Conservation (phyloP, 2,113 vertebrate species). For the Pteronura brasiliensis region DNA sequence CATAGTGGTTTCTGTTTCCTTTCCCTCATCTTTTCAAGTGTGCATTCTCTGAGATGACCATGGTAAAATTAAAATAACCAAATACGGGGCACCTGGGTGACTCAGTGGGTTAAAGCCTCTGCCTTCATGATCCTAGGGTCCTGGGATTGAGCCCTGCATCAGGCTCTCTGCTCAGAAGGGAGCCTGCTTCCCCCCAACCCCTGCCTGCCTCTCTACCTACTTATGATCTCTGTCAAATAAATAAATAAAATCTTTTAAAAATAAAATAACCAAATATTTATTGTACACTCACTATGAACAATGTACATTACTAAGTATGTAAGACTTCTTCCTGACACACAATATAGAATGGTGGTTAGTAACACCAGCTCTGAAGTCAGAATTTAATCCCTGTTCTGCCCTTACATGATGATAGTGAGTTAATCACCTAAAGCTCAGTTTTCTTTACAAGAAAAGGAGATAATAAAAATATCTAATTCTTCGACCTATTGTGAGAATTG, state of each 20-base stretch:
- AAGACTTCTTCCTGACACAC: background rate
- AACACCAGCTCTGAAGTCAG: background rate
- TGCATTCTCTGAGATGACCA: background rate
- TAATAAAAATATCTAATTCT: background rate
- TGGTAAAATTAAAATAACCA: background rate
- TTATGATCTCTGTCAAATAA: too few relatives aligned
- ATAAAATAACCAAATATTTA: background rate
- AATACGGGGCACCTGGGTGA: background rate
- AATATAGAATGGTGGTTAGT: background rate
- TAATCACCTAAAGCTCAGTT: background rate
- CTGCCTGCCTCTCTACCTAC: too few relatives aligned
- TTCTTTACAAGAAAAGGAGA: background rate
- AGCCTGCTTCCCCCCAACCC: too few relatives aligned
- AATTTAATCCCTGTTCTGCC: background rate
- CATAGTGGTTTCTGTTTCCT: background rate
- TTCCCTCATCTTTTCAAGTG: background rate
- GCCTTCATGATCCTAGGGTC: too few relatives aligned
- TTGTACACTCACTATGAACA: background rate
- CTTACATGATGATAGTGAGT: background rate
- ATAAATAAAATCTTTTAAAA: too few relatives aligned
- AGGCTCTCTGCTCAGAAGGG: too few relatives aligned
- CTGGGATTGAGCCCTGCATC: too few relatives aligned
- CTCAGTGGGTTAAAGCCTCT: too few relatives aligned
- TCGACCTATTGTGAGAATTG: background rate
- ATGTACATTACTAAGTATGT: background rate